A percentile compares a stretch with the other conserved stretches of the same genome.
Evolutionary conservation across 2,888 invertebrate genomes (phyloP).

Genomic region (Aplocera efformata): DNA sequence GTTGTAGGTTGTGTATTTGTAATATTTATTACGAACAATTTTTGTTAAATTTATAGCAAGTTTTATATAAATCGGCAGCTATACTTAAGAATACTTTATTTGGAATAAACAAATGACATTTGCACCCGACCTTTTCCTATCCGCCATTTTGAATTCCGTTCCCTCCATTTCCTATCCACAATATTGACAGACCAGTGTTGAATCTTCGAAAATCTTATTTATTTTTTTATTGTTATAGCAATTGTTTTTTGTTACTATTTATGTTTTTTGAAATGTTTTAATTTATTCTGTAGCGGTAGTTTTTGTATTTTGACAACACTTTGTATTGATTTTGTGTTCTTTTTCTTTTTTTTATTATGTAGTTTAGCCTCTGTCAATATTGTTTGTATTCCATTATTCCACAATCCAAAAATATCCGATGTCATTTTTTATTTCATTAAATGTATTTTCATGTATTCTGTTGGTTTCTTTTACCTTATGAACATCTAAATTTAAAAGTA

Average conservation of each 20-base stretch:
- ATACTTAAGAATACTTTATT: slow-evolving; percentile 72
- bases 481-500: too few species aligned
- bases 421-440: slow-evolving; percentile 81
- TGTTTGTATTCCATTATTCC: slow-evolving; percentile 68
- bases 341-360: slow-evolving; percentile 52
- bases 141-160: slow-evolving; percentile 31
- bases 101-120: slow-evolving; percentile 77
- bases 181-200: slow-evolving; percentile 82
- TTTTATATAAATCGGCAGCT: slow-evolving; percentile 71
- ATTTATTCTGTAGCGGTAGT: slow-evolving; percentile 73
- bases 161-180: slow-evolving; percentile 48
- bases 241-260: slow-evolving; percentile 75
- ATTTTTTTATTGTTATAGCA: slow-evolving; percentile 70
- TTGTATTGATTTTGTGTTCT: slow-evolving; percentile 62
- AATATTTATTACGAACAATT: slow-evolving; percentile 57
- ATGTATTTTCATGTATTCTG: slow-evolving; percentile 61
- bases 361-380: slow-evolving; percentile 77
- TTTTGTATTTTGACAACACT: slow-evolving; percentile 57
- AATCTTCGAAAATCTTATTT: slow-evolving; percentile 70
- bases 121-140: slow-evolving; percentile 23
- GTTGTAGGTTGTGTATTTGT: slow-evolving; percentile 58
- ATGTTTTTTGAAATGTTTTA: slow-evolving; percentile 71
- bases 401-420: slow-evolving; percentile 65
- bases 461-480: slow-evolving; percentile 45
- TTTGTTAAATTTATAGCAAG: slow-evolving; percentile 66